Conservation (phyloP, 2,797 vertebrate genomes). For the Centropyge bicolor region DNA sequence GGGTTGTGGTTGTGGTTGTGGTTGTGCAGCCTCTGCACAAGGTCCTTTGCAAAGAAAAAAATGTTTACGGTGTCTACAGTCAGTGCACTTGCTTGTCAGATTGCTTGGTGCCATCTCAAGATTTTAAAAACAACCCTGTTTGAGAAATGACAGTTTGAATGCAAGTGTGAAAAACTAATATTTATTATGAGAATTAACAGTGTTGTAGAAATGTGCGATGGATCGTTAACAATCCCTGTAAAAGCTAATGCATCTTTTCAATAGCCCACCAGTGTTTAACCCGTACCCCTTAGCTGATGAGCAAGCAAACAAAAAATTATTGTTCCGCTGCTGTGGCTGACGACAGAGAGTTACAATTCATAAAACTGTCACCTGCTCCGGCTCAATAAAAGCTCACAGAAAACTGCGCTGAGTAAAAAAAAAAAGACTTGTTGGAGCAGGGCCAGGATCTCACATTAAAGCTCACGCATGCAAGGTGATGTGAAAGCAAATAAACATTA, state of each 20-base stretch:
- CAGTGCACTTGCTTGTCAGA: slow-evolving; percentile 19
- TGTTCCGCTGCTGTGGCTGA: slow-evolving; percentile 27
- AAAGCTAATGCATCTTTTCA: slow-evolving; percentile 57
- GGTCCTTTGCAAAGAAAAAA: slow-evolving; percentile 51
- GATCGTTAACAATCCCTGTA: slow-evolving; percentile 50
- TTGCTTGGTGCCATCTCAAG: background rate
- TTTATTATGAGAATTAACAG: slow-evolving; percentile 46
- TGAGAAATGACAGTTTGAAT: slow-evolving; percentile 33
- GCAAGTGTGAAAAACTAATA: slow-evolving; percentile 33
- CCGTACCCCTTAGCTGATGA: slow-evolving; percentile 51
- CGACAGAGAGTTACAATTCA: slow-evolving; percentile 63
- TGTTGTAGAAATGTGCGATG: slow-evolving; percentile 25
- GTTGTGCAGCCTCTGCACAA: slow-evolving; percentile 48
- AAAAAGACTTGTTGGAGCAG: slow-evolving; percentile 16
- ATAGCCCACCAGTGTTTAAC: slow-evolving; percentile 40
- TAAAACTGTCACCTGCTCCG: slow-evolving; percentile 58
- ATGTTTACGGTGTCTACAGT: slow-evolving; percentile 24
- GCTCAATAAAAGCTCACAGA: slow-evolving; percentile 54
- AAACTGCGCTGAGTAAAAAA: slow-evolving; percentile 13
- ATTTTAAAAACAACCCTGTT: slow-evolving; percentile 23
- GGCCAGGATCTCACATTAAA: slow-evolving; percentile 54
- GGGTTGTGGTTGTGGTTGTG: too few species aligned
- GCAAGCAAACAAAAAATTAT: slow-evolving; percentile 58
- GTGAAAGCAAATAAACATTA: slow-evolving; percentile 51
- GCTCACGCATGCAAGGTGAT: slow-evolving; percentile 34